phyloP scores from a whole-genome alignment of 1,140 invertebrate genomes.

The Oreohelix idahoensis region DNA sequence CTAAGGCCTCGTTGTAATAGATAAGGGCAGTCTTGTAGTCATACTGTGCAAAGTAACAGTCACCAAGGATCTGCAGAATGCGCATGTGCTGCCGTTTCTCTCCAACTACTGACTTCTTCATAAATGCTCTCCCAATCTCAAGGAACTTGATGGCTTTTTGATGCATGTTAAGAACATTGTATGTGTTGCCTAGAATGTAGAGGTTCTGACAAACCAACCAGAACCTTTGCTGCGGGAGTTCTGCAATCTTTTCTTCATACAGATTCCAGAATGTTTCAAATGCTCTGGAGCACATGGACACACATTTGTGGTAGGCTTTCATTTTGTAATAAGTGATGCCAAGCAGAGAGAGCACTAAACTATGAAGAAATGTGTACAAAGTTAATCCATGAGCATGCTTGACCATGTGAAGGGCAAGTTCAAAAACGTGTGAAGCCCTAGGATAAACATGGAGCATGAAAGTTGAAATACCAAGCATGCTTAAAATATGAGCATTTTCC shows the following conservation, averaged over 20 bases:
- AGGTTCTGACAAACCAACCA: slow-evolving; percentile 69
- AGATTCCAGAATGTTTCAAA: slow-evolving; percentile 67
- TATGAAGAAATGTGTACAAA: slow-evolving; percentile 60
- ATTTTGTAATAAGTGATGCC: slow-evolving; percentile 69
- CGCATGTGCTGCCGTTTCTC: slow-evolving; percentile 66
- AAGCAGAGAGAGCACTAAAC: slow-evolving; percentile 65
- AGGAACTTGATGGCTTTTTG: slow-evolving; percentile 68
- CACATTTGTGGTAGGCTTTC: slow-evolving; percentile 69
- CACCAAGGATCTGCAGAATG: slow-evolving; percentile 67
- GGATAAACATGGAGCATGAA: slow-evolving; percentile 70
- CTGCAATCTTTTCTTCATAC: slow-evolving; percentile 60
- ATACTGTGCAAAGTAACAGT: slow-evolving; percentile 70
- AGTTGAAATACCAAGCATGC: slow-evolving; percentile 70
- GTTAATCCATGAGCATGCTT: slow-evolving; percentile 58
- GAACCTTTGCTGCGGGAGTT: slow-evolving; percentile 63
- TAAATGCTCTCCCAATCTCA: slow-evolving; percentile 61
- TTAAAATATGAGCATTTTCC: slow-evolving; percentile 67
- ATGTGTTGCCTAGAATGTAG: slow-evolving; percentile 69
- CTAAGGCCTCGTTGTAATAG: slow-evolving; percentile 68
- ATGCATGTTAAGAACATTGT: slow-evolving; percentile 65
- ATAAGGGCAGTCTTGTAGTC: slow-evolving; percentile 67
- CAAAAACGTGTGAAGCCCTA: slow-evolving; percentile 63
- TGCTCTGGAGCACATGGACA: slow-evolving; percentile 66
- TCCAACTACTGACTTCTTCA: slow-evolving; percentile 58
- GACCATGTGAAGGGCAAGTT: slow-evolving; percentile 65